Evolutionary conservation across 2,888 invertebrate species (phyloP).

Genomic region (Agrochola litura): DNA sequence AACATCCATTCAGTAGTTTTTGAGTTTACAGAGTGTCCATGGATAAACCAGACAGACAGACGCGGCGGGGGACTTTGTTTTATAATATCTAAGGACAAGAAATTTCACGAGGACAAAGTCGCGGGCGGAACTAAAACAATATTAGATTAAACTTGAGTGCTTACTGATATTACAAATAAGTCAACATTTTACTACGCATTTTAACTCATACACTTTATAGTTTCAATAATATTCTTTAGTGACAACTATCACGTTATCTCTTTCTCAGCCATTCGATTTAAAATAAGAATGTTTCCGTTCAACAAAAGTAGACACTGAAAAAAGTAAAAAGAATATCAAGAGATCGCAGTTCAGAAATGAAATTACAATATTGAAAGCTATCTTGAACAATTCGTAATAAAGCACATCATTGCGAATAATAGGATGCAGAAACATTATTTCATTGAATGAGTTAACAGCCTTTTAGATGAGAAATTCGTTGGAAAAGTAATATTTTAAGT

Average conservation of each 20-base stretch:
- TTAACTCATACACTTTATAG: background rate
- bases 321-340: constrained; percentile 3
- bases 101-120: no score
- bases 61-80: no score
- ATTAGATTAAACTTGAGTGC: no score
- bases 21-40: no score
- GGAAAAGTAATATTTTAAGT: background rate
- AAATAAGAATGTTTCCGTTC: background rate
- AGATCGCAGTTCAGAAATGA: constrained; percentile 11
- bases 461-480: background rate
- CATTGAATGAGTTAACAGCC: background rate
- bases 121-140: no score
- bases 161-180: no score
- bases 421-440: background rate
- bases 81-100: no score
- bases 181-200: background rate
- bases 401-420: background rate
- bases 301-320: background rate
- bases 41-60: no score
- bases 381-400: background rate
- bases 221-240: background rate
- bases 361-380: constrained; percentile 17
- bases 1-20: no score
- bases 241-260: no score
- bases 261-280: background rate